A percentile compares a stretch with the other conserved stretches of the same genome.
Evolutionary conservation across 2,113 vertebrate genomes (phyloP).

Genomic region (Protobothrops flavoviridis): DNA sequence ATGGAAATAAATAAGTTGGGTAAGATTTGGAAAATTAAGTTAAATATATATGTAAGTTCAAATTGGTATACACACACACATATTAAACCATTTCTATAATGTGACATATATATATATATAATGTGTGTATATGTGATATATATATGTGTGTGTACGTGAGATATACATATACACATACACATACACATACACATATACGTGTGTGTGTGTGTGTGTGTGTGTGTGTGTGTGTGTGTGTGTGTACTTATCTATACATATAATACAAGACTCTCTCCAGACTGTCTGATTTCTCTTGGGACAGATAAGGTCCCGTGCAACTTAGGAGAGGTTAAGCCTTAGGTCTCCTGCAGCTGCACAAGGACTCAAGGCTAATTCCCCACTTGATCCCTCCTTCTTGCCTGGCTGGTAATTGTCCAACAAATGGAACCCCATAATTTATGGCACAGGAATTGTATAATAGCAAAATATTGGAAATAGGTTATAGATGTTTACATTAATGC

Average conservation of each 20-base stretch:
- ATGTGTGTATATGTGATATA: too few relatives aligned
- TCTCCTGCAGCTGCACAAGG: neutral
- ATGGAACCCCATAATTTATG: neutral
- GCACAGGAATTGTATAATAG: neutral
- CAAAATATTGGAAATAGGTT: neutral
- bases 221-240: too few relatives aligned
- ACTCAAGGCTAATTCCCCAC: neutral
- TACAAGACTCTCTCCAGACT: neutral
- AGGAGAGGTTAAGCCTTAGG: neutral
- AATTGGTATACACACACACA: neutral
- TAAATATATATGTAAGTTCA: neutral
- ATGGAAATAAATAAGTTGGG: neutral
- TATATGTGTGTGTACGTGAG: too few relatives aligned
- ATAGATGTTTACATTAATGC: neutral
- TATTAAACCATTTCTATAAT: too few relatives aligned
- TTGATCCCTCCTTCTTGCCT: neutral
- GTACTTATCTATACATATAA: neutral
- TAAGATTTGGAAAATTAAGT: neutral
- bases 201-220: too few relatives aligned
- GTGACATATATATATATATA: too few relatives aligned
- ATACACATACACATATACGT: neutral
- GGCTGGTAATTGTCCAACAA: neutral
- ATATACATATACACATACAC: neutral
- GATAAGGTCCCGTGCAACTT: neutral
- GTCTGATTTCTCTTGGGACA: neutral